Conservation (phyloP, 2,888 invertebrate genomes). For the Sarcophaga variegata region DNA sequence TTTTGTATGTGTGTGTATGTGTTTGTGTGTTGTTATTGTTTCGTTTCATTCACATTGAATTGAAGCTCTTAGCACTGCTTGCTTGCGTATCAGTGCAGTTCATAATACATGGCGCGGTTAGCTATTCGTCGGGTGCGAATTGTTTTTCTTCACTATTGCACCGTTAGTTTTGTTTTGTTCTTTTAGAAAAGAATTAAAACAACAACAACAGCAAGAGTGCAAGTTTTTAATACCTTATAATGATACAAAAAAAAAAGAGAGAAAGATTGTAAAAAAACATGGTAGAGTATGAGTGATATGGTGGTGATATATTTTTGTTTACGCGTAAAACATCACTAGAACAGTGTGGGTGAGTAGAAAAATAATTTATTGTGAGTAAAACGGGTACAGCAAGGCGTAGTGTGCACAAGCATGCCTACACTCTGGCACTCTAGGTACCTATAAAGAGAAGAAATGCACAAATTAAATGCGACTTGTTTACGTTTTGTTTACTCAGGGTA, state of each 20-base stretch:
- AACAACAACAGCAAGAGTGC: constrained; percentile 19
- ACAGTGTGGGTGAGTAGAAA: background rate
- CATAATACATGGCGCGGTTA: constrained; percentile 48
- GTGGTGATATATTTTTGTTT: background rate
- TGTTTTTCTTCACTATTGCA: constrained; percentile 23
- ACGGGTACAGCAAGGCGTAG: background rate
- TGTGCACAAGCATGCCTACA: constrained; percentile 26
- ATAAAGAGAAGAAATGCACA: constrained; percentile 9
- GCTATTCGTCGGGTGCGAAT: constrained; percentile 48
- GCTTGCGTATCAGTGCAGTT: constrained; percentile 59
- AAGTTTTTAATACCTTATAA: background rate
- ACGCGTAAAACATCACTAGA: constrained; percentile 4
- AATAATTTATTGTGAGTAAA: constrained; percentile 30
- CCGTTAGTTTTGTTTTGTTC: constrained; percentile 4
- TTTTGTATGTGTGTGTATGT: constrained; percentile 19
- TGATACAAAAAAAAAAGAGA: background rate
- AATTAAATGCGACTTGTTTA: constrained; percentile 56
- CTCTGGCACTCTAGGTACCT: background rate
- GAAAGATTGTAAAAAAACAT: background rate
- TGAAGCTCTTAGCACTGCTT: constrained; percentile 55
- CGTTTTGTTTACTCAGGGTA: constrained; percentile 61
- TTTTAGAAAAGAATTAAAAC: constrained; percentile 46
- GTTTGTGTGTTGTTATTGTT: constrained; percentile 41
- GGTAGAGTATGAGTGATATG: background rate
- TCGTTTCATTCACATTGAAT: constrained; percentile 47